Evolutionary conservation across 1,140 invertebrate genomes (phyloP), one percentile per base, ranked within the genome.

Genomic region (Euura saliciscinereae): DNA sequence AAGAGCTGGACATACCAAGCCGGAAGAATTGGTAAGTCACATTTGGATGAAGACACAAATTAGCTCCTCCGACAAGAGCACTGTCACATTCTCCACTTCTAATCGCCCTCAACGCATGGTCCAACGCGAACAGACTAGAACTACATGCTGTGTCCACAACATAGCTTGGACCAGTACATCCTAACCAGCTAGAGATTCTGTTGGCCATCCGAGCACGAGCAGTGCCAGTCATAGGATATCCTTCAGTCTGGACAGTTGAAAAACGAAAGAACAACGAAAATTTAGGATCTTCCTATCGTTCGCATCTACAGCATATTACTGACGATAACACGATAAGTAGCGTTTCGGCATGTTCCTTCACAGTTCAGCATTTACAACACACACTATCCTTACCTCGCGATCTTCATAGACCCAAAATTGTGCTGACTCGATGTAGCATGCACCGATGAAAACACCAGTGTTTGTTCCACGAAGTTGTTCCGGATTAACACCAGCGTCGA

Each of bases 191-290:
- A 0, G 96, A 98, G 45, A 98, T 90, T 70, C 97, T 90, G 82
- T 98, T 97, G 1, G 96, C 94, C 83, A 98, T 91, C 96, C 98
- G 98, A 6, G 95, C 94, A 72, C 95, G 90, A 77, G 92, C 93
- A 85, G 96, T 97, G 45, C 91, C 92, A 13, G 82, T 84, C 13
- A 88, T 83, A 73, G 85, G 85, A 45, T 84, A 85, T 45, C 86
- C 86, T 68, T 84, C 83, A 1, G 85, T 80, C 86, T 86, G 13
- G 13, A 59, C 3, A 51, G 2, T 51, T n/a, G 46, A 7, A 51
- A 51, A 51, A 2, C 46, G 13, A 59, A n/a, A 59, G 6, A 11
- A 59, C 13, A 59, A 59, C 8, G 10, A 59, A 59, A 51, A 51
- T 7, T 51, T 11, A 51, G 6, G 11, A 6, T 7, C 46, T 51